Evolutionary conservation across 2,888 invertebrate species (phyloP), one percentile per base, ranked within the genome.

Genomic region (Synergus itoensis): DNA sequence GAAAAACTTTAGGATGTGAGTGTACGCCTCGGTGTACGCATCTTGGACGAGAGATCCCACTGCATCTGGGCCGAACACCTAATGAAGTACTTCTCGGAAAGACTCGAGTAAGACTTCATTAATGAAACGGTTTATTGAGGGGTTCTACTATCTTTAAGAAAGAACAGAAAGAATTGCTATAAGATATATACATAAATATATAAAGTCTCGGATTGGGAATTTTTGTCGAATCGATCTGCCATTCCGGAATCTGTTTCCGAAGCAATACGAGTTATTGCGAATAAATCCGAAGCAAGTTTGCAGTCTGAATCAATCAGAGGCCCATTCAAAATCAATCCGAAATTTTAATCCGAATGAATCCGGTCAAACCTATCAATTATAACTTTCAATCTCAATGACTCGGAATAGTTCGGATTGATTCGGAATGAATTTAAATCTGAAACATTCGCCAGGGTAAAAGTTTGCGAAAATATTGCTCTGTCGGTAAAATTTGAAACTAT

Each of bases 51-150:
- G 53, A 73, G 36, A 48, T 73, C 48, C 36, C 11, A 36, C 45
- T 48, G 69, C 69, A 48, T 73, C 69, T 73, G 69, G 48, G 16
- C 48, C 69, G 36, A 28, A 73, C 7, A 45, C 16, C 48, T 53
- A 69, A 69, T 53, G 48, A 48, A 48, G 69, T 36, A 73, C 69
- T 73, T 73, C 69, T 73, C n/a, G 48, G 69, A 73, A 73, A 73
- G 16, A 45, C 69, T 73, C 48, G n/a, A 73, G 48, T 73, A 73
- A n/a, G 11, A 36, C 16, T 16, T 73, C 28, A 69, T 45, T 69
- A 69, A 69, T 69, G 28, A 48, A 28, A 48, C 48, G 14, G 45
- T 65, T 65, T 65, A n/a, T 69, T 48, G 43, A 69, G 45, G 48
- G 69, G 69, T 43, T 48, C 45, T 45, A 69, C 48, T 69, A 21